phyloP scores from a whole-genome alignment of 1,140 invertebrate genomes.

The Uloborus diversus region DNA sequence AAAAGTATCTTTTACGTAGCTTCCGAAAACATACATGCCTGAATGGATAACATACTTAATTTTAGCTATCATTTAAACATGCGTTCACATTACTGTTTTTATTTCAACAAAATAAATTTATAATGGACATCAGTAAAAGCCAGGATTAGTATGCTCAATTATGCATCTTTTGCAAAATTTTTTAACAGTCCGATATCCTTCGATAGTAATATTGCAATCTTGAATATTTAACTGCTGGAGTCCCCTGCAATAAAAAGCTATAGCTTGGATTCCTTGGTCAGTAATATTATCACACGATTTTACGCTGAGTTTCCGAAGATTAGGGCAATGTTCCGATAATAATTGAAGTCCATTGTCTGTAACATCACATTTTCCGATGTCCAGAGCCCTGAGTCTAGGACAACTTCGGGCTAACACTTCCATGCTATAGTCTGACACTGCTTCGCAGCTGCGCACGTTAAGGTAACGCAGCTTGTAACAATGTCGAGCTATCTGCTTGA shows the following conservation, averaged over 20 bases:
- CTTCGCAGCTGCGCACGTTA: constrained; percentile 90
- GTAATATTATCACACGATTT: constrained; percentile 89
- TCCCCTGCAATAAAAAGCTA: constrained; percentile 83
- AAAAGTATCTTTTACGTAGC: too few relatives aligned
- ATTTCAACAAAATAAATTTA: too few relatives aligned
- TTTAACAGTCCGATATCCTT: constrained; percentile 89
- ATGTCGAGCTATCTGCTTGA: constrained; percentile 84
- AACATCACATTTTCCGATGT: constrained; percentile 92
- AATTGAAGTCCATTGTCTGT: constrained; percentile 85
- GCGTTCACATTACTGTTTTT: too few relatives aligned
- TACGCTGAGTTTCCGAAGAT: constrained; percentile 87
- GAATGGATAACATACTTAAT: too few relatives aligned
- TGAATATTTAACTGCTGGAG: constrained; percentile 90
- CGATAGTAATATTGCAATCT: constrained; percentile 85
- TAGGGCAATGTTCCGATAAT: constrained; percentile 86
- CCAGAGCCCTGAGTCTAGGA: constrained; percentile 81
- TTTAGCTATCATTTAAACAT: too few relatives aligned
- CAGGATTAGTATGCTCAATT: constrained; percentile 93
- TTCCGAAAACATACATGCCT: too few relatives aligned
- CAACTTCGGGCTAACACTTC: constrained; percentile 83
- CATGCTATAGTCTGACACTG: constrained; percentile 87
- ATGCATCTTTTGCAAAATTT: constrained; percentile 90
- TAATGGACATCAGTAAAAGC: constrained; percentile 82
- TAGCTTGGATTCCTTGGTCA: constrained; percentile 83
- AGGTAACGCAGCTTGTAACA: constrained; percentile 90